phyloP scores from a whole-genome alignment of 2,113 vertebrate species.

The Gnathonemus echidnorhynchus region DNA sequence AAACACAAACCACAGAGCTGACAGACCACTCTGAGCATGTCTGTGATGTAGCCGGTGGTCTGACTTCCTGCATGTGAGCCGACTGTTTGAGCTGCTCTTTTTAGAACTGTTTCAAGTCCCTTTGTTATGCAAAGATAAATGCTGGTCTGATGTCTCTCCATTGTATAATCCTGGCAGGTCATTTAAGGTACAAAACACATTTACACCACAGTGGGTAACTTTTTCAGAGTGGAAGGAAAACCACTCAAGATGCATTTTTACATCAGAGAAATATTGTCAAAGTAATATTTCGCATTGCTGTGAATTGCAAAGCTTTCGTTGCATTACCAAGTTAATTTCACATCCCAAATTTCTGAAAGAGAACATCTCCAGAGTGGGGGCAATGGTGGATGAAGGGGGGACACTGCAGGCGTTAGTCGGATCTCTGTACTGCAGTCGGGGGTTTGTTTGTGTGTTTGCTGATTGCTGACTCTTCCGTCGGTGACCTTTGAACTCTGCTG shows the following conservation, averaged over 20 bases:
- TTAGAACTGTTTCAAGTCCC: background rate
- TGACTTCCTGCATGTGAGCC: background rate
- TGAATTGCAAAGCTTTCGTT: background rate
- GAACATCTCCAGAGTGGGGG: background rate
- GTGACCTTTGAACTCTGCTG: slow-evolving; percentile 58
- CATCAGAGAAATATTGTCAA: background rate
- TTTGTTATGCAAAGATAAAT: background rate
- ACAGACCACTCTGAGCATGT: background rate
- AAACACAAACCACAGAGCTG: background rate
- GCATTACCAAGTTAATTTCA: background rate
- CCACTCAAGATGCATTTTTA: background rate
- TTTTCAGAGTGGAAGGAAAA: background rate
- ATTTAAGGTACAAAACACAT: background rate
- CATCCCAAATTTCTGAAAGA: background rate
- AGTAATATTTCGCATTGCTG: background rate
- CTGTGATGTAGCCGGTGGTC: background rate
- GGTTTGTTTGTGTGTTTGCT: background rate
- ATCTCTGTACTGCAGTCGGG: background rate
- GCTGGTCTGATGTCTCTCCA: background rate
- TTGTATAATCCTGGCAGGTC: background rate
- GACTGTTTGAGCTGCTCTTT: background rate
- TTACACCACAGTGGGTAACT: background rate
- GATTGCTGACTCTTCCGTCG: slow-evolving; percentile 29
- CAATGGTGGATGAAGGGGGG: background rate
- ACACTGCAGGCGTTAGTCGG: background rate